Conservation (phyloP, 2,113 vertebrate genomes). For the Osmerus eperlanus region DNA sequence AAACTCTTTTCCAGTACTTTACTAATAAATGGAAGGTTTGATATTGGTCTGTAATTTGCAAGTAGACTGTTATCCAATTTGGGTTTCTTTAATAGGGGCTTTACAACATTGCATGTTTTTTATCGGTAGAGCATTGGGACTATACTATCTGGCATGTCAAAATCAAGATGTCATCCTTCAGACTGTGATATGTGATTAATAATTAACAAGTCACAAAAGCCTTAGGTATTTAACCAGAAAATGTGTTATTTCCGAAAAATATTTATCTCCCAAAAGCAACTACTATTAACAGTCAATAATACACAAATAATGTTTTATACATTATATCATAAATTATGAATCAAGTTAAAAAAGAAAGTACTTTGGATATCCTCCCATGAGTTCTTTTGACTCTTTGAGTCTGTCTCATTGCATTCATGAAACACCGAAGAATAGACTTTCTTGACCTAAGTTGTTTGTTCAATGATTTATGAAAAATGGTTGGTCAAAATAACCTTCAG, state of each 20-base stretch:
- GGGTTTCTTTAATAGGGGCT: too few relatives aligned
- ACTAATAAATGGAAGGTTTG: too few relatives aligned
- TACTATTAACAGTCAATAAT: conserved; percentile 50
- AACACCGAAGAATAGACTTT: conserved; percentile 5
- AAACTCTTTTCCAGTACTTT: too few relatives aligned
- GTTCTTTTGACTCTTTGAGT: conserved; percentile 10
- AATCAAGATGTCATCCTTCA: conserved; percentile 35
- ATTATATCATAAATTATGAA: conserved; percentile 49
- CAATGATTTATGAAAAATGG: neutral
- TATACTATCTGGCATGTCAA: neutral
- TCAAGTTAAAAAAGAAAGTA: conserved; percentile 21
- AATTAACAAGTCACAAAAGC: conserved; percentile 54
- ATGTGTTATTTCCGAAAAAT: conserved; percentile 45
- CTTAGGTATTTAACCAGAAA: conserved; percentile 33
- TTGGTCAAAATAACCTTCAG: neutral
- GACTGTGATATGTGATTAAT: conserved; percentile 44
- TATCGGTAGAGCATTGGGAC: neutral
- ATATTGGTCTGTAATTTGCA: too few relatives aligned
- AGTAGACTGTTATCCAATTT: too few relatives aligned
- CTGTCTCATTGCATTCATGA: conserved; percentile 15
- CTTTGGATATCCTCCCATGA: conserved; percentile 16
- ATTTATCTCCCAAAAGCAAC: conserved; percentile 38
- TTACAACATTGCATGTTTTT: neutral
- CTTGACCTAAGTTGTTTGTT: neutral
- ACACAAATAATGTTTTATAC: conserved; percentile 50